Conservation (phyloP, 2,888 invertebrate species). For the Meta bourneti region DNA sequence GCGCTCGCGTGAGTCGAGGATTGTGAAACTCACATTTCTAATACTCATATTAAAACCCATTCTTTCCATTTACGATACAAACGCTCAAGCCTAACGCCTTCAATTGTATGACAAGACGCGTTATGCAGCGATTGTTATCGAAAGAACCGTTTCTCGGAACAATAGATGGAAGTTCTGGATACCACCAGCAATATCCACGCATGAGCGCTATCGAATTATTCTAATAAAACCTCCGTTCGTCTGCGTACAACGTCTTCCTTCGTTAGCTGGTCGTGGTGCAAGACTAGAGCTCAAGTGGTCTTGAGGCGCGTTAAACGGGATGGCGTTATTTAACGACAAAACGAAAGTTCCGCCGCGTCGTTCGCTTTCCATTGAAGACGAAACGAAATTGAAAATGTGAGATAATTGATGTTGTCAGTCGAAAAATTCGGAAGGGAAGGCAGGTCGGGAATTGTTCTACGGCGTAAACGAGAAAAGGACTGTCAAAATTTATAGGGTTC, state of each 20-base stretch:
- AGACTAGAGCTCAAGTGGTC: background rate
- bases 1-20: too few relatives aligned
- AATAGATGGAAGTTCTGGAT: background rate
- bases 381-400: constrained; percentile 17
- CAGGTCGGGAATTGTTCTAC: constrained; percentile 1
- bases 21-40: too few relatives aligned
- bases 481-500: constrained; percentile 35
- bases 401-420: constrained; percentile 45
- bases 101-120: too few relatives aligned
- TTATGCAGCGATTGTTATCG: background rate
- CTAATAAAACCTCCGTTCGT: background rate
- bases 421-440: background rate
- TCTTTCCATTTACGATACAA: background rate
- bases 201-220: background rate
- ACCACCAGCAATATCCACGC: background rate
- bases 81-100: background rate
- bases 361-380: background rate
- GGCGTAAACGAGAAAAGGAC: background rate
- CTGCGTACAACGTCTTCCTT: background rate
- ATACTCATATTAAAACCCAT: background rate
- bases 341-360: background rate
- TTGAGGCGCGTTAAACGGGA: background rate
- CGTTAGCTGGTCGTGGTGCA: background rate
- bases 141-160: background rate
- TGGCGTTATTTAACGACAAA: background rate